Conservation (phyloP, 2,888 invertebrate genomes). For the Temnothorax rugatulus region DNA sequence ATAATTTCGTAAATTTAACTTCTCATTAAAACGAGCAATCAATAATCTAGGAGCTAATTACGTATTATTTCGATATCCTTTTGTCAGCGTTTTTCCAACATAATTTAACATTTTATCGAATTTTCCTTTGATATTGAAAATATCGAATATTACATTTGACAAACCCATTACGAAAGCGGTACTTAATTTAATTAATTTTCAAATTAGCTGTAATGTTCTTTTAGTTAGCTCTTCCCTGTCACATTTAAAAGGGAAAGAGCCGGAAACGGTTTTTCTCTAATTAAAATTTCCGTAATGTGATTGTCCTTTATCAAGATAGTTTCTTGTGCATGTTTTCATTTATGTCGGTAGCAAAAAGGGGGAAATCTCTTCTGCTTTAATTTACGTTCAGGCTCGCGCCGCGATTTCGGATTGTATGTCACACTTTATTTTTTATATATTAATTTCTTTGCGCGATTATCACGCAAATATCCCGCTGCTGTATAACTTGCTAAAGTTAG, state of each 20-base stretch:
- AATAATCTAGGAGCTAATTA: constrained; percentile 58
- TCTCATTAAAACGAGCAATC: constrained; percentile 48
- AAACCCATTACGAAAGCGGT: constrained; percentile 55
- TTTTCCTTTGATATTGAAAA: constrained; percentile 58
- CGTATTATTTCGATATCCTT: constrained; percentile 53
- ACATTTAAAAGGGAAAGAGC: constrained; percentile 41
- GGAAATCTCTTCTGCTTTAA: constrained; percentile 23
- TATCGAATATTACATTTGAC: constrained; percentile 59
- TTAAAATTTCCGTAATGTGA: constrained; percentile 55
- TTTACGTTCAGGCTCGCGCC: constrained; percentile 15
- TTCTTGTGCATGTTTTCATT: constrained; percentile 43
- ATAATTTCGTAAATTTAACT: constrained; percentile 55
- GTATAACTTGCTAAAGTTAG: constrained; percentile 36
- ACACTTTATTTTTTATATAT: constrained; percentile 10
- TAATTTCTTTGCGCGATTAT: constrained; percentile 23
- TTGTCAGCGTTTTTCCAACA: constrained; percentile 55
- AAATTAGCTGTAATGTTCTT: constrained; percentile 56
- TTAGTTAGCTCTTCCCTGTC: constrained; percentile 55
- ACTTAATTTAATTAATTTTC: constrained; percentile 59
- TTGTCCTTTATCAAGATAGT: constrained; percentile 49
- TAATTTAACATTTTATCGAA: constrained; percentile 58
- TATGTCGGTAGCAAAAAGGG: constrained; percentile 6
- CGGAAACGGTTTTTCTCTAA: constrained; percentile 49
- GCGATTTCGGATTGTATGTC: constrained; percentile 16
- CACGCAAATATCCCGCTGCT: constrained; percentile 25